Base-by-base conservation (phyloP, 2,888 invertebrate species). In the Drosophila vallismaia region DNA sequence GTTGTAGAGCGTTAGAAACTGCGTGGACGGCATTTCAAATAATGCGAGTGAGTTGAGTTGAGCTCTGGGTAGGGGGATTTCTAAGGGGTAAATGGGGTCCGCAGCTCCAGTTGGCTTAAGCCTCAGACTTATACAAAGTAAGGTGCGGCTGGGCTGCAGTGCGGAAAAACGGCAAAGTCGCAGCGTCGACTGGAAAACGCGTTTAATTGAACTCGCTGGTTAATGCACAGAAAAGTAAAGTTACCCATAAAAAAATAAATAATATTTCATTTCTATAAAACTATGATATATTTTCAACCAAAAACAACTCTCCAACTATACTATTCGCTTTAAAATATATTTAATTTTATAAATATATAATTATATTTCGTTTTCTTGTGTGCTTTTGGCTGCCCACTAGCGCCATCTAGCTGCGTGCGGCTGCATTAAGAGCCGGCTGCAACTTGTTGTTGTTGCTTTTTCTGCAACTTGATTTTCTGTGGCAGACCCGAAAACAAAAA, bases 1-100 rank as follows among this genome's bases (percentile, higher is more conserved):
- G 80, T 82, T 86, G 71, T 71, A 57, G 84, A 86, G 84, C 80
- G 77, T 76, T 76, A 76, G 66, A 89, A 88, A 88, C 87, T 90
- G 89, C 89, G 89, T 89, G 89, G 89, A 89, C 89, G 89, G 89
- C 83, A 87, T 89, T 90, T 90, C 87, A 89, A 89, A 90, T 89
- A 82, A 82, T 76, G 60, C 70, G 60, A 69, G 59, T 69, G 48
- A 68, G 58, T 26, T 58, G 46, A 66, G 49, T 49, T 19, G 36
- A 12, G 36, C n/a, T 12, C 12, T 38, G 10, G 46, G n/a, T 45
- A 3, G 19, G 66, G 54, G 28, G 66, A 54, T 42, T 8, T 4
- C 19, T 29, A 50, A 19, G 6, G 36, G 63, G 49, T 60, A 31
- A 26, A 53, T 69, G 33, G 52, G 40, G 59, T 26, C 38, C 59